phyloP scores from a whole-genome alignment of 30 jellyfish, hydroid and myxozoan species.

The Aurelia coerulea region DNA sequence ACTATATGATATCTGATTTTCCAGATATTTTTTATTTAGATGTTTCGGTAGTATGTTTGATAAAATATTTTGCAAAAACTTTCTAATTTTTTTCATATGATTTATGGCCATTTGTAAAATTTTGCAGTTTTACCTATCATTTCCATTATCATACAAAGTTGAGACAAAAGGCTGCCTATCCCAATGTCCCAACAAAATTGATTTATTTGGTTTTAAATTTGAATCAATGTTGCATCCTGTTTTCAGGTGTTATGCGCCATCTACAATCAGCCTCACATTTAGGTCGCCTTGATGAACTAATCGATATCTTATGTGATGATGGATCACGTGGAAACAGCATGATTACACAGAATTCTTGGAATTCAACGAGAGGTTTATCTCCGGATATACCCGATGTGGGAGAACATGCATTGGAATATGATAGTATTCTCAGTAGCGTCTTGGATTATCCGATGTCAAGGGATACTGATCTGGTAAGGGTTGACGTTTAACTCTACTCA shows the following conservation, averaged over 20 bases:
- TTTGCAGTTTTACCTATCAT: too few species aligned
- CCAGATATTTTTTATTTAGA: too few species aligned
- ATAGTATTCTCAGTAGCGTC: constrained; percentile 42
- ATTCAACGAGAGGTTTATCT: neutral
- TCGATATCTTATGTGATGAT: constrained; percentile 32
- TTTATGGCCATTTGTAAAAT: too few species aligned
- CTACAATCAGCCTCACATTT: constrained; percentile 62
- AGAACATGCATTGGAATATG: constrained; percentile 20
- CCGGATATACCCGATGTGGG: neutral
- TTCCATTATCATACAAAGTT: too few species aligned
- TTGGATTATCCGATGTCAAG: constrained; percentile 47
- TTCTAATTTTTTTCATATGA: too few species aligned
- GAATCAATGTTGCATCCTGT: too few species aligned
- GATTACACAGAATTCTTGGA: neutral
- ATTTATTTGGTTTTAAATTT: too few species aligned
- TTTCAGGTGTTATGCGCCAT: constrained; percentile 67
- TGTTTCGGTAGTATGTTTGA: too few species aligned
- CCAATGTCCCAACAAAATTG: too few species aligned
- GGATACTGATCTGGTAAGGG: constrained; percentile 52
- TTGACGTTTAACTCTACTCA: neutral
- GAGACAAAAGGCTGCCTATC: too few species aligned
- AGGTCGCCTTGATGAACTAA: constrained; percentile 37
- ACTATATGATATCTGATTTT: too few species aligned
- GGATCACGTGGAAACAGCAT: constrained; percentile 40
- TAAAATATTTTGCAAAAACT: too few species aligned